phyloP scores from a whole-genome alignment of 2,888 invertebrate species.

The Calliscelio sp. region DNA sequence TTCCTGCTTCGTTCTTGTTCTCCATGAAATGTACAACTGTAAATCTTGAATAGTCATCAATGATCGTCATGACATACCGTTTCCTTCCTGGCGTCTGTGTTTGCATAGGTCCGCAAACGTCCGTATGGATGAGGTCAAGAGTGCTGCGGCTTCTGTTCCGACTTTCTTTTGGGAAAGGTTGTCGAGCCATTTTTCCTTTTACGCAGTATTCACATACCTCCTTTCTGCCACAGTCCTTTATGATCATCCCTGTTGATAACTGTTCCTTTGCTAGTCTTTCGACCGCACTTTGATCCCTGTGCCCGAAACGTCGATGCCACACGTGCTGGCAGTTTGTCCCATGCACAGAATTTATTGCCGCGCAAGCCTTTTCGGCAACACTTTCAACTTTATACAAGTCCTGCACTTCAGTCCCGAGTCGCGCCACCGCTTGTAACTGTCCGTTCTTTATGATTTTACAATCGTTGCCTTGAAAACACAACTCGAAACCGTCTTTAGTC shows the following conservation, averaged over 20 bases:
- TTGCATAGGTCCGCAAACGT: conserved; percentile 79
- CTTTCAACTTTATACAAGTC: not conserved
- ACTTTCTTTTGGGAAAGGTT: conserved; percentile 76
- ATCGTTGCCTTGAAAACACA: not conserved
- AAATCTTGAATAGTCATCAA: conserved; percentile 80
- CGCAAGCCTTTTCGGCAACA: no score
- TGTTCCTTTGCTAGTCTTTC: conserved; percentile 24
- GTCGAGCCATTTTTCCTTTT: conserved; percentile 73
- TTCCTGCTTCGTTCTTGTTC: conserved; percentile 43
- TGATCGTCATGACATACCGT: conserved; percentile 78
- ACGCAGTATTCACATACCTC: conserved; percentile 70
- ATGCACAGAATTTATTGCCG: no score
- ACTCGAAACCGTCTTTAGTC: not conserved
- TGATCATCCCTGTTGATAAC: conserved; percentile 62
- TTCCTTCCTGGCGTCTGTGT: conserved; percentile 75
- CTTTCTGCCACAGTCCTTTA: conserved; percentile 69
- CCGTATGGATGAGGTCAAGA: not conserved
- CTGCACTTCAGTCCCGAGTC: not conserved
- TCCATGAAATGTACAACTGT: conserved; percentile 45
- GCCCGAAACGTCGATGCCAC: conserved; percentile 74
- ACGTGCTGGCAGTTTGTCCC: conserved; percentile 64
- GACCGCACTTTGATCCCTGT: conserved; percentile 17
- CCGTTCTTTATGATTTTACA: not conserved
- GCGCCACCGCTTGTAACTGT: not conserved
- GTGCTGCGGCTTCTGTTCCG: conserved; percentile 72